phyloP scores from a whole-genome alignment of 2,888 invertebrate genomes.

The Platycnemis pennipes region DNA sequence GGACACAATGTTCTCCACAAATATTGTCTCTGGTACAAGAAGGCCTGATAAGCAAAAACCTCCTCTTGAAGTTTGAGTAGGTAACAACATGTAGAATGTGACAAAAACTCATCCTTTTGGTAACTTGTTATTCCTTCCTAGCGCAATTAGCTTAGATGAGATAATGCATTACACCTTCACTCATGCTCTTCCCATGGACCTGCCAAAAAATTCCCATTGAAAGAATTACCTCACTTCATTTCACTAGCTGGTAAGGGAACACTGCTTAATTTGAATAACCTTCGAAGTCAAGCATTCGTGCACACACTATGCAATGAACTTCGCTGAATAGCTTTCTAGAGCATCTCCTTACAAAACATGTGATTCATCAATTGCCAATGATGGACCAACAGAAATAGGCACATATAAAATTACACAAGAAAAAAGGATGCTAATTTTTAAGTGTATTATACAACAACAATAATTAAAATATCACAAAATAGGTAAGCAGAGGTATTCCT shows the following conservation, averaged over 20 bases:
- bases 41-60: slow-evolving; percentile 59
- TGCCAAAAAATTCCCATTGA: slow-evolving; percentile 67
- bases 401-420: not conserved
- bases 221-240: slow-evolving; percentile 66
- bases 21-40: slow-evolving; percentile 48
- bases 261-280: slow-evolving; percentile 34
- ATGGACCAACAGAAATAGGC: not conserved
- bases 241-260: slow-evolving; percentile 59
- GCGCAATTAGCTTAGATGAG: slow-evolving; percentile 61
- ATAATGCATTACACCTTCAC: slow-evolving; percentile 65
- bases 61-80: slow-evolving; percentile 30
- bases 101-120: slow-evolving; percentile 47
- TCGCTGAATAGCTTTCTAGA: not conserved
- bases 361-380: not conserved
- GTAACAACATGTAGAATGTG: slow-evolving; percentile 57
- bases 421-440: not conserved
- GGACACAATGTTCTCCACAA: slow-evolving; percentile 44
- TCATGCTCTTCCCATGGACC: slow-evolving; percentile 67
- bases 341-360: not conserved
- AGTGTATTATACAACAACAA: not conserved
- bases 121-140: slow-evolving; percentile 56
- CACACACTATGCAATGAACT: slow-evolving; percentile 46
- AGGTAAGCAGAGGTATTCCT: not conserved
- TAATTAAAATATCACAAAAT: slow-evolving; percentile 24
- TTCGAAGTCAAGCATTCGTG: slow-evolving; percentile 55